Evolutionary conservation across 2,113 vertebrate genomes (phyloP).

Genomic region (Rhynchopsitta pachyrhyncha): DNA sequence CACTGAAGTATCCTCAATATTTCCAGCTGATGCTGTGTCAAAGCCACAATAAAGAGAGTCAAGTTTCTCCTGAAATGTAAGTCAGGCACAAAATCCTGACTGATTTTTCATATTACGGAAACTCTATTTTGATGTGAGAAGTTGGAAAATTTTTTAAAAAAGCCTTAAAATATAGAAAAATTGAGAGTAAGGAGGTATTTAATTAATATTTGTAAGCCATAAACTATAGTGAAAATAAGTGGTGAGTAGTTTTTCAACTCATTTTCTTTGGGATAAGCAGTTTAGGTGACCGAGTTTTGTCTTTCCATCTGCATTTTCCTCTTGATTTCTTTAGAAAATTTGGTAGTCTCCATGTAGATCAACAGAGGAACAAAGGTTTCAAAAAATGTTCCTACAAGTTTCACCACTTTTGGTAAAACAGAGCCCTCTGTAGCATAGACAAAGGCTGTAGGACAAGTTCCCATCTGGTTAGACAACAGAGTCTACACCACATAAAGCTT

Average conservation of each 20-base stretch:
- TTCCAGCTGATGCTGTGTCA: neutral
- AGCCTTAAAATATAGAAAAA: neutral
- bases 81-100: neutral
- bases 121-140: neutral
- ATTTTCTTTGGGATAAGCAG: neutral
- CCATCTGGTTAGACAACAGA: neutral
- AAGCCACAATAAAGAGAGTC: neutral
- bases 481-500: neutral
- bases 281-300: neutral
- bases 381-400: neutral
- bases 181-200: neutral
- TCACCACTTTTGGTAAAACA: neutral
- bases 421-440: neutral
- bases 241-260: neutral
- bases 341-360: neutral
- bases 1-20: neutral
- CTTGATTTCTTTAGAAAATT: neutral
- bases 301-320: neutral
- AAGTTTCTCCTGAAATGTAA: neutral
- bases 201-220: neutral
- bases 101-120: neutral
- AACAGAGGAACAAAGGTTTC: neutral
- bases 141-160: rapidly evolving
- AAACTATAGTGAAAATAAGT: neutral
- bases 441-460: neutral